Evolutionary conservation across 2,113 vertebrate genomes (phyloP), one percentile per base, ranked within the genome.

Genomic region (Amblyornis subalaris): DNA sequence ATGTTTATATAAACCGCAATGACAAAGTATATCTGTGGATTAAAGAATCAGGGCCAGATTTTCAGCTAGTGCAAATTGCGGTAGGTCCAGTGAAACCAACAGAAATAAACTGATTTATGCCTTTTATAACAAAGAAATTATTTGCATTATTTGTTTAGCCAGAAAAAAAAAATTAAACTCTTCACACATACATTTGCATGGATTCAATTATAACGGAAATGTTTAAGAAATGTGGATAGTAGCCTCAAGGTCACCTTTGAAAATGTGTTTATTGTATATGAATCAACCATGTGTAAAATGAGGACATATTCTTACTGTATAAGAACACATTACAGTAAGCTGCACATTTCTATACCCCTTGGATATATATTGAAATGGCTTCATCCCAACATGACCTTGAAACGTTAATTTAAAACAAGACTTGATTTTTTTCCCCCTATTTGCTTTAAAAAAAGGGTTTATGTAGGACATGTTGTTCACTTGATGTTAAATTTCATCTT

Each of bases 401-500:
- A 95, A 92, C 77, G 81, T 95, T 95, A 94, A 94, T 94, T 91
- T 79, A 93, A 91, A 92, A 81, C 51, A 90, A 88, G 42, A 26
- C 54, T 69, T 70, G 69, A n/a, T 73, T 53, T 47, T 67, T 24
- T 18, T 16, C 50, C 45, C 48, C 2, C 8, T 50, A 57, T 93
- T 95, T 95, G 77, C n/a, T 92, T 95, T 91, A 8, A 50, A 69
- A 69, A 82, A 77, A 53, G 33, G 25, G 53, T 76, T 94, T 96
- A 84, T 94, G 83, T 95, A 95, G 96, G 81, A 96, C 95, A 93
- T 48, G 83, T 87, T 96, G 92, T 95, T 96, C 96, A 92, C 81
- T 96, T 88, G 88, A 94, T 93, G 91, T 88, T 88, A 96, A 96
- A 96, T 93, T 86, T 94, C 94, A 62, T 96, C 93, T 97, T 96